Evolutionary conservation across 2,888 invertebrate species (phyloP), one percentile per base, ranked within the genome.

Genomic region (Agonopterix arenella): DNA sequence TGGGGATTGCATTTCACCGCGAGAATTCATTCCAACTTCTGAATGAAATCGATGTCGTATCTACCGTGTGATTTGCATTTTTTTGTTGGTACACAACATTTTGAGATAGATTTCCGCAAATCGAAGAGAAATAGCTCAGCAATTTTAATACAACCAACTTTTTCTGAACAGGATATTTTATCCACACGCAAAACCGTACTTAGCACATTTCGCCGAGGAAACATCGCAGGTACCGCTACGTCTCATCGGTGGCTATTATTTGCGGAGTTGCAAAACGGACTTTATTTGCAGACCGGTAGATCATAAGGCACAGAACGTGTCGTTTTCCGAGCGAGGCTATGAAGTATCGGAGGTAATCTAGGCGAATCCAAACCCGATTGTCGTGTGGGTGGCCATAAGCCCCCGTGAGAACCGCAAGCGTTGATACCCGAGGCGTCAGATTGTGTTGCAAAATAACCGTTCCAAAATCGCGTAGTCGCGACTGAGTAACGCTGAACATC

Each of bases 1-100:
- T 60, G 66, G 62, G 67, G 62, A 73, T 67, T 79, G 73, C 79
- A 79, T 77, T 75, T 71, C 70, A 68, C 59, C 68, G 65, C 64
- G 61, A 61, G 57, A 62, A 64, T 43, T 11, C 10, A 40, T 40
- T 40, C 8, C 8, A 13, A 43, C 8, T 11, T 43, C 11, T 43
- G 11, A 43, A 43, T 43, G 11, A 43, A 43, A 43, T 43, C 8
- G 11, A 40, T 40, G 43, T 13, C 43, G 11, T 43, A 13, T 43
- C n/a, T 13, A 43, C 43, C n/a, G 8, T 43, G n/a, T 40, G 40
- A n/a, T n/a, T 28, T 28, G 28, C 5, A 28, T 28, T 28, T 28
- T 28, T 28, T 28, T 28, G 28, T 28, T 28, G 28, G 4, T 8
- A 40, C 4, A 40, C n/a, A 40, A 40, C 1, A n/a, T 40, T n/a